Conservation (phyloP, 2,888 invertebrate species). For the Carcina quercana region DNA sequence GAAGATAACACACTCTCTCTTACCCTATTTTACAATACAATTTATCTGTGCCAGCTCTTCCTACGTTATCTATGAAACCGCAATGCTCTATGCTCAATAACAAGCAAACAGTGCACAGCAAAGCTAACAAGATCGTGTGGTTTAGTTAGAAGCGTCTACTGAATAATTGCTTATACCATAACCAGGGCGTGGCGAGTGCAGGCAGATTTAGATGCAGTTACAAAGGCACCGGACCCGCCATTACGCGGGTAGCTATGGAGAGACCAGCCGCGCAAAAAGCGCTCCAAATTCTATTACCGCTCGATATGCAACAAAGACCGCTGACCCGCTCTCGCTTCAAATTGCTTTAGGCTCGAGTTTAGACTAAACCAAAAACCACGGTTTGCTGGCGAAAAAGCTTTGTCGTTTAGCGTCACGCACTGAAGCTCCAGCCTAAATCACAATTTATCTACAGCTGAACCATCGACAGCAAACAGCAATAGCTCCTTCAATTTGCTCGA, state of each 20-base stretch:
- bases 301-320: slow-evolving; percentile 73
- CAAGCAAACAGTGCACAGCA: slow-evolving; percentile 10
- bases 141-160: slow-evolving; percentile 18
- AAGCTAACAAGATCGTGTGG: slow-evolving; percentile 11
- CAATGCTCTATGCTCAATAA: too few species aligned
- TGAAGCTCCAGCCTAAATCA: too few species aligned
- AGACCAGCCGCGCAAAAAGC: slow-evolving; percentile 65
- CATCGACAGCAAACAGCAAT: too few species aligned
- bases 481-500: too few species aligned
- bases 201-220: slow-evolving; percentile 67
- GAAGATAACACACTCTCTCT: too few species aligned
- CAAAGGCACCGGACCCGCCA: slow-evolving; percentile 63
- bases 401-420: too few species aligned
- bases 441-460: too few species aligned
- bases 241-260: slow-evolving; percentile 55
- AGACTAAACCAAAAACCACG: too few species aligned
- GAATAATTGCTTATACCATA: slow-evolving; percentile 42
- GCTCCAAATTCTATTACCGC: slow-evolving; percentile 71
- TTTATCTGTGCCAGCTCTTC: too few species aligned
- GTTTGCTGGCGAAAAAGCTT: too few species aligned
- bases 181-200: slow-evolving; percentile 37
- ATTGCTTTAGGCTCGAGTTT: slow-evolving; percentile 70
- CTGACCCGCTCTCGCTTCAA: slow-evolving; percentile 58
- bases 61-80: too few species aligned
- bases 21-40: too few species aligned